Conservation (phyloP, 2,113 vertebrate genomes). For the Gadus macrocephalus region DNA sequence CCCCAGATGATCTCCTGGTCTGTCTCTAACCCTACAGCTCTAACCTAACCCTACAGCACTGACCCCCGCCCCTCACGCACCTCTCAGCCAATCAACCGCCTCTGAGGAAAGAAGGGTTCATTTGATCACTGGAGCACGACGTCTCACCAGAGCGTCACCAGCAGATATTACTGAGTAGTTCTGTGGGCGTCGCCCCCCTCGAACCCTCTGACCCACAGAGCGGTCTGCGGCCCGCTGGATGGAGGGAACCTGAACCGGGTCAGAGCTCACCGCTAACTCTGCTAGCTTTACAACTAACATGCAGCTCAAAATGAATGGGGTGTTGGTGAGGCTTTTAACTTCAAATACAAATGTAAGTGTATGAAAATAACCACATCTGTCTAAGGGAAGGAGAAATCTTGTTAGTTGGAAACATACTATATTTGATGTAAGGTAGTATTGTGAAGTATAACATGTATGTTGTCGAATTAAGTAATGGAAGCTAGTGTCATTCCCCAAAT, state of each 20-base stretch:
- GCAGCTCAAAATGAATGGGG: constrained; percentile 24
- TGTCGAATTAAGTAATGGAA: constrained; percentile 41
- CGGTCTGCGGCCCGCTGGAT: too few species aligned
- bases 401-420: constrained; percentile 27
- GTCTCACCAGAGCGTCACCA: too few species aligned
- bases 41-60: neutral
- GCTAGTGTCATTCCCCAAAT: constrained; percentile 39
- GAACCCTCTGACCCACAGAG: too few species aligned
- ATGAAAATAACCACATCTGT: neutral
- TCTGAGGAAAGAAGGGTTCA: too few species aligned
- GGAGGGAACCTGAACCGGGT: neutral
- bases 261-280: constrained; percentile 11
- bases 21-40: constrained; percentile 30
- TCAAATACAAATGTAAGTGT: constrained; percentile 3
- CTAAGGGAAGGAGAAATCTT: constrained; percentile 4
- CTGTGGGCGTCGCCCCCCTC: too few species aligned
- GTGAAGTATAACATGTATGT: constrained; percentile 48
- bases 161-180: too few species aligned
- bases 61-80: too few species aligned
- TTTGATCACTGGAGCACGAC: too few species aligned
- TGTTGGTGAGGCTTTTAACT: constrained; percentile 38
- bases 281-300: constrained; percentile 4
- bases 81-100: too few species aligned
- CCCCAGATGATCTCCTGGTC: neutral
- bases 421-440: constrained; percentile 50